A percentile compares a stretch with the other conserved stretches of the same genome.
Conservation (phyloP, 1,140 invertebrate genomes). For the Drosophila pectinifera region DNA sequence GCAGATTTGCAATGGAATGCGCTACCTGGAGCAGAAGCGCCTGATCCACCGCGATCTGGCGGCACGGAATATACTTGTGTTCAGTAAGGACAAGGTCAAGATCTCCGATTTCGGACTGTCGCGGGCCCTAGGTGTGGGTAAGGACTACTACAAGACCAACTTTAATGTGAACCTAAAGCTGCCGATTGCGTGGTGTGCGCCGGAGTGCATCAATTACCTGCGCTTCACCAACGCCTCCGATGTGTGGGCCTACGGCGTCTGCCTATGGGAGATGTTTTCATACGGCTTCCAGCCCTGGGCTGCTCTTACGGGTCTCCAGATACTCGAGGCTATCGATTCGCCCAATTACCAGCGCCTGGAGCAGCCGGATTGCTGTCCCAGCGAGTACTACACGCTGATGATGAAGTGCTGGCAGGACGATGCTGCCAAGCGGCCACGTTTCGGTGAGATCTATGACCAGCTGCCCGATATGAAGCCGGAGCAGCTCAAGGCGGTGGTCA, state of each 20-base stretch:
- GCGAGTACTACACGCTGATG: constrained; percentile 97
- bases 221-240: constrained; percentile 98
- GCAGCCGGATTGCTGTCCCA: constrained; percentile 97
- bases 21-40: constrained; percentile 96
- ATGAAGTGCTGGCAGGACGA: constrained; percentile 98
- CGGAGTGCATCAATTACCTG: constrained; percentile 98
- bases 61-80: constrained; percentile 97
- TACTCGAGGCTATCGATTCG: constrained; percentile 97
- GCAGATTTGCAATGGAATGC: constrained; percentile 98
- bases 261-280: constrained; percentile 99
- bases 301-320: constrained; percentile 97
- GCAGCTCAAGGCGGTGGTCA: constrained; percentile 90
- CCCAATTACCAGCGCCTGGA: constrained; percentile 96
- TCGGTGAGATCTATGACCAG: constrained; percentile 92
- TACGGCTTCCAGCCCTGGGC: constrained; percentile 99
- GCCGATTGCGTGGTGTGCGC: constrained; percentile 99
- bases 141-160: constrained; percentile 99
- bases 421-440: constrained; percentile 94
- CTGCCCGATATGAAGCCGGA: constrained; percentile 96
- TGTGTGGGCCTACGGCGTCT: constrained; percentile 99
- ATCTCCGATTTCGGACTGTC: constrained; percentile 99
- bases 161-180: constrained; percentile 99
- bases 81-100: constrained; percentile 98
- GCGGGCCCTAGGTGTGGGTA: constrained; percentile 97
- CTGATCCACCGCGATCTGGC: constrained; percentile 98